Evolutionary conservation across 2,797 vertebrate genomes (phyloP), one percentile per base, ranked within the genome.

Genomic region (Lateolabrax maculatus): DNA sequence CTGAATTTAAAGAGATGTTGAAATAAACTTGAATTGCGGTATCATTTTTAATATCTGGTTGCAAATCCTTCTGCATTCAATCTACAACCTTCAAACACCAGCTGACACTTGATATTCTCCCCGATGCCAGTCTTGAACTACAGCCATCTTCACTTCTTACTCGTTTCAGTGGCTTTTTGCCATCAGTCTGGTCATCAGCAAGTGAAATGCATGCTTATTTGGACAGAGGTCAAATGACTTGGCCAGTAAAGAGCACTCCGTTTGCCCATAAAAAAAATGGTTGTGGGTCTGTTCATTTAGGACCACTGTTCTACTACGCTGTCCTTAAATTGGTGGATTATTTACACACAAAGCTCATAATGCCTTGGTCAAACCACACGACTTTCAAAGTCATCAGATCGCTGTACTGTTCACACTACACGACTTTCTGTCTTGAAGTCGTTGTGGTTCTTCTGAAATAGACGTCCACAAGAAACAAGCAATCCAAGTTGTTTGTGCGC

Each of bases 161-260:
- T 83, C 37, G 29, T 68, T 77, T 74, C 27, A 64, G 23, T 71
- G 57, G 39, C 41, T 61, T 78, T 65, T 41, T 74, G 65, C 12
- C 80, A 71, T 68, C 43, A 56, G 53, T 73, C n/a, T 61, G 51
- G 57, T 70, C 70, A 64, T 75, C 77, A 80, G 60, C 44, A 64
- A 75, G 72, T 58, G 37, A 52, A 73, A 68, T 53, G 43, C 44
- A 72, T 69, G 48, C 52, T 73, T 71, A 75, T 61, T 80, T 62
- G 52, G 46, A 75, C 57, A 41, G 34, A 77, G 64, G 77, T 80
- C 77, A 81, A 79, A 76, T 34, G 25, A 83, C 46, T 71, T 78
- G 56, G 58, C 68, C 63, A 68, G 71, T 72, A 23, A 69, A 75
- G 36, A 71, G 43, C 55, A 53, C 51, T 70, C 62, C 44, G 57